phyloP scores from a whole-genome alignment of 2,888 invertebrate species.

The Pharmacophagus antenor region DNA sequence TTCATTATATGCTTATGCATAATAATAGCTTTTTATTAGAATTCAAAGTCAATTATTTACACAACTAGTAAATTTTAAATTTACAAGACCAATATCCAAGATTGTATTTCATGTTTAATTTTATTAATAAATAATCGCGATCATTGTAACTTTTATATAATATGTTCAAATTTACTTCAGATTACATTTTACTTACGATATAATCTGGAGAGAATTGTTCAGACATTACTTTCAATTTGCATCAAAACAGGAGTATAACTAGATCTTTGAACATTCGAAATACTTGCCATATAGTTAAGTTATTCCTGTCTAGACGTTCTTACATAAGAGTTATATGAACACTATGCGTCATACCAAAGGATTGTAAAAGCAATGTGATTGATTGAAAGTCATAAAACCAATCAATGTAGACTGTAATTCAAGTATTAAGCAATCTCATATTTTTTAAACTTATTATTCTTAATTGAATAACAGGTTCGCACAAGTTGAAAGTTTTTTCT shows the following conservation, averaged over 20 bases:
- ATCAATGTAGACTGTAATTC: slow-evolving; percentile 7
- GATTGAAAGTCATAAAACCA: slow-evolving; percentile 6
- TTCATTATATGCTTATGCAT: background rate
- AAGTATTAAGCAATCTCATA: slow-evolving; percentile 4
- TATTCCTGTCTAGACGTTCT: slow-evolving; percentile 4
- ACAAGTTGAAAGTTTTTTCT: too few relatives aligned
- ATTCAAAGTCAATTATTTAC: too few relatives aligned
- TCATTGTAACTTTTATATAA: too few relatives aligned
- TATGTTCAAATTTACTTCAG: too few relatives aligned
- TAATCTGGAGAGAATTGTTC: slow-evolving; percentile 10
- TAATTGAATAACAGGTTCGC: background rate
- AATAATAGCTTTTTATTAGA: background rate
- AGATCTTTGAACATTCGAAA: slow-evolving; percentile 9
- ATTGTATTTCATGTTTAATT: too few relatives aligned
- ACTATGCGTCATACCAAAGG: background rate
- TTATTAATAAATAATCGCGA: too few relatives aligned
- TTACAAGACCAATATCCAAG: too few relatives aligned
- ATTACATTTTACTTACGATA: too few relatives aligned
- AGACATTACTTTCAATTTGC: slow-evolving; percentile 9
- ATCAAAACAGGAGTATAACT: slow-evolving; percentile 1
- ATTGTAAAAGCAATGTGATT: slow-evolving; percentile 20
- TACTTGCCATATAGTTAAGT: background rate
- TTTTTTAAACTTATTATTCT: background rate
- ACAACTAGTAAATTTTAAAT: too few relatives aligned
- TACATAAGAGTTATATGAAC: slow-evolving; percentile 10